phyloP scores from a whole-genome alignment of 1,140 invertebrate species.

The Calliphora vicina region DNA sequence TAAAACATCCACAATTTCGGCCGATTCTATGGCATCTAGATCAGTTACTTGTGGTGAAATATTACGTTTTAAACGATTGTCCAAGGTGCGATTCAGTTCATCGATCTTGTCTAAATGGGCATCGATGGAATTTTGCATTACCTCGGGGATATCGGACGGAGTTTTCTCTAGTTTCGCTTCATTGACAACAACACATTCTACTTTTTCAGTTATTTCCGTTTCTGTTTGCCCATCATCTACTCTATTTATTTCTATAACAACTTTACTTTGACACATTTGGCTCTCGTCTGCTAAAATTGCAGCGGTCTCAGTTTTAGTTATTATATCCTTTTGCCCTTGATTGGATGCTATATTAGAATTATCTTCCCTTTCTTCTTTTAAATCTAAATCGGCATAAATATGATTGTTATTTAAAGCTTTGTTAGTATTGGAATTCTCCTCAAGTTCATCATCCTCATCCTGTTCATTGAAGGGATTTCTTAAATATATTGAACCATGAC shows the following conservation, averaged over 20 bases:
- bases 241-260: conserved; percentile 54
- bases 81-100: conserved; percentile 54
- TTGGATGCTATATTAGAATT: neutral
- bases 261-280: conserved; percentile 37
- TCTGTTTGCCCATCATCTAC: conserved; percentile 11
- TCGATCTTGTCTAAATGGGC: conserved; percentile 59
- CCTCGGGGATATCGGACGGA: neutral
- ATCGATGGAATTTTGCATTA: conserved; percentile 54
- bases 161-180: neutral
- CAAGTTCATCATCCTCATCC: conserved; percentile 17
- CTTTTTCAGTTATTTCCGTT: too few relatives aligned
- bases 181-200: neutral
- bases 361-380: conserved; percentile 35
- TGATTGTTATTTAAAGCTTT: conserved; percentile 47
- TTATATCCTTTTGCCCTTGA: neutral
- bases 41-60: conserved; percentile 41
- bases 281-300: conserved; percentile 42
- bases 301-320: neutral
- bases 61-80: conserved; percentile 54
- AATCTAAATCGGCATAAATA: conserved; percentile 58
- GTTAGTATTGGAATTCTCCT: neutral
- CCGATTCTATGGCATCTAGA: conserved; percentile 53
- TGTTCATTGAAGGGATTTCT: conserved; percentile 26
- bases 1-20: conserved; percentile 39
- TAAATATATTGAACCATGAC: conserved; percentile 18